Evolutionary conservation across 2,113 vertebrate species (phyloP).

Genomic region (Ageneiosus marmoratus): DNA sequence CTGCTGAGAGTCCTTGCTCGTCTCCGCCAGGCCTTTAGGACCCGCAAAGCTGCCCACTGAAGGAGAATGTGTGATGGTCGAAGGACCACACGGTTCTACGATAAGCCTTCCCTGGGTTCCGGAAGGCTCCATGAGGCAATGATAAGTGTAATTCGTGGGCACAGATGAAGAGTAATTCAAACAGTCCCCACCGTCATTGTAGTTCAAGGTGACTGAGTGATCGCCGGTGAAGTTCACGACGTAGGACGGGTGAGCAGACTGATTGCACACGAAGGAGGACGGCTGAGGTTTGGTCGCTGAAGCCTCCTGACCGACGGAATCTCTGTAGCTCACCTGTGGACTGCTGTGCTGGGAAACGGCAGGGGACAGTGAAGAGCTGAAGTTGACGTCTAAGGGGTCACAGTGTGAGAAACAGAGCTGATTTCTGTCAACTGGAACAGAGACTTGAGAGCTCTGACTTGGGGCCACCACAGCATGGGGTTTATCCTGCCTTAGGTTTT

Average conservation of each 20-base stretch:
- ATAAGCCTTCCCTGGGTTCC: slow-evolving; percentile 77
- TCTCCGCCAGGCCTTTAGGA: slow-evolving; percentile 63
- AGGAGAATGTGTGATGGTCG: slow-evolving; percentile 61
- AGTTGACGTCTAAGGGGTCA: slow-evolving; percentile 70
- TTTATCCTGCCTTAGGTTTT: slow-evolving; percentile 61
- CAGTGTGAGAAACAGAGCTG: slow-evolving; percentile 67
- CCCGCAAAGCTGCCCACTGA: slow-evolving; percentile 67
- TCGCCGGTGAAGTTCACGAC: slow-evolving; percentile 77
- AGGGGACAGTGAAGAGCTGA: slow-evolving; percentile 64
- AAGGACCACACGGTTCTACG: slow-evolving; percentile 69
- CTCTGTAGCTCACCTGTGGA: slow-evolving; percentile 63
- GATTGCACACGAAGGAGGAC: slow-evolving; percentile 63
- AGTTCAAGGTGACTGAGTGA: slow-evolving; percentile 75
- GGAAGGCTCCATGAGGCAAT: slow-evolving; percentile 79
- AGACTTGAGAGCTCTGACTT: slow-evolving; percentile 46
- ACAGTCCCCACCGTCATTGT: slow-evolving; percentile 69
- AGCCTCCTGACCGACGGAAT: slow-evolving; percentile 60
- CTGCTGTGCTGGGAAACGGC: slow-evolving; percentile 64
- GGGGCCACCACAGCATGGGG: slow-evolving; percentile 48
- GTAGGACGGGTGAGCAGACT: slow-evolving; percentile 70
- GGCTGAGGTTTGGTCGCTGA: slow-evolving; percentile 65
- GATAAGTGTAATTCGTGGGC: slow-evolving; percentile 77
- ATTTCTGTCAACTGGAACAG: slow-evolving; percentile 60
- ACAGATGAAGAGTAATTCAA: slow-evolving; percentile 66
- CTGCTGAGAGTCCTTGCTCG: slow-evolving; percentile 67